These are phyloP conservation scores for Speoplatyrhinus poulsoni DNA, from an alignment of 2,113 vertebrate species.

Conservation along the genomic window DNA sequence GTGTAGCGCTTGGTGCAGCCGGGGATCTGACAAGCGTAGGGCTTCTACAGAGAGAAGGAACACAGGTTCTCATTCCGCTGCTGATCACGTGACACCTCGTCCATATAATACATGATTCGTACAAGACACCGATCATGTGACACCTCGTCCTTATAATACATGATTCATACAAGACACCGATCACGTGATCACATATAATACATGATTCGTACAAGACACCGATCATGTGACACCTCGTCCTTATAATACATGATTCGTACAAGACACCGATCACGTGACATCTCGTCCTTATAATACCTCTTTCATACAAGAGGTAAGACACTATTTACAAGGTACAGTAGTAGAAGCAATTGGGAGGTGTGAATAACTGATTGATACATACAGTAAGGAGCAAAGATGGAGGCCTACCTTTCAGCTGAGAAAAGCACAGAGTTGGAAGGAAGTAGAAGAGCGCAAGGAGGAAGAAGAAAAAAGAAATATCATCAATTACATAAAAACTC, in stretches of 20 bases:
- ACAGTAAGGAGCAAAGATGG: constrained; percentile 47
- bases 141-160: not conserved
- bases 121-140: not conserved
- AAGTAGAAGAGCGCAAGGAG: constrained; percentile 51
- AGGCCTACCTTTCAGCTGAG: constrained; percentile 78
- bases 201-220: not conserved
- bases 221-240: not conserved
- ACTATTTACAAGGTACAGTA: not conserved
- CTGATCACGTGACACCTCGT: not conserved
- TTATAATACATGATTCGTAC: not conserved
- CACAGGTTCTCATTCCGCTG: not conserved
- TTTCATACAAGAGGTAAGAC: not conserved
- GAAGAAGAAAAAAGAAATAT: constrained; percentile 44
- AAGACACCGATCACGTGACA: not conserved
- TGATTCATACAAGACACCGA: not conserved
- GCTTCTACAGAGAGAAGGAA: constrained; percentile 81
- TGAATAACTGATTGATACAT: not conserved
- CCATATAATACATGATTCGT: not conserved
- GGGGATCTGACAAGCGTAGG: constrained; percentile 96
- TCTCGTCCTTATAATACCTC: no score
- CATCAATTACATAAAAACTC: constrained; percentile 20
- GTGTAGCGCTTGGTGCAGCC: constrained; percentile 98
- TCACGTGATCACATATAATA: not conserved
- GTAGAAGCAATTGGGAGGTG: not conserved
- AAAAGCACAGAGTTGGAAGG: constrained; percentile 55